Percentiles rank a stretch among this genome's conserved stretches.
Evolutionary conservation across 2,113 vertebrate species (phyloP).

Genomic region (Hucho hucho): DNA sequence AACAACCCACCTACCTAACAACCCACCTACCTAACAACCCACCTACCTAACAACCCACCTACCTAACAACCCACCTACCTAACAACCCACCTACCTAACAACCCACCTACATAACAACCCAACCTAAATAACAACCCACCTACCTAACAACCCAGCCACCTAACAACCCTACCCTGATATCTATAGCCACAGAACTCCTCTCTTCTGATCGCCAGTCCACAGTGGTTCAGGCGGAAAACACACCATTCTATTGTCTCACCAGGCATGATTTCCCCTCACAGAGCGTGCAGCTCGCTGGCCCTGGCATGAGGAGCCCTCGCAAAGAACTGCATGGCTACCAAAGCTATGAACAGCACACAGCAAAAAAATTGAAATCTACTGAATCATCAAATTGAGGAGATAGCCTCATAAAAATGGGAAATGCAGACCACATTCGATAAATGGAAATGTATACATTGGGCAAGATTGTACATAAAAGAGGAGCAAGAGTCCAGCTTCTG

Average conservation of each 20-base stretch:
- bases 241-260: constrained; percentile 60
- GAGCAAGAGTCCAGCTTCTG: constrained; percentile 52
- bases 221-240: constrained; percentile 62
- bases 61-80: too few relatives aligned
- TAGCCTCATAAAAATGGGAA: constrained; percentile 45
- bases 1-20: too few relatives aligned
- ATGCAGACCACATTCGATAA: constrained; percentile 45
- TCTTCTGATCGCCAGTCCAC: constrained; percentile 60
- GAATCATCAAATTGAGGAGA: constrained; percentile 68
- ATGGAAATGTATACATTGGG: constrained; percentile 32
- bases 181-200: constrained; percentile 54
- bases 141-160: too few relatives aligned
- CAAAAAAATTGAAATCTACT: constrained; percentile 54
- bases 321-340: constrained; percentile 89
- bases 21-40: too few relatives aligned
- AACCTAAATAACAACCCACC: too few relatives aligned
- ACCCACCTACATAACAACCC: too few relatives aligned
- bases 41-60: too few relatives aligned
- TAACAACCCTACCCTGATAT: constrained; percentile 40
- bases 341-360: constrained; percentile 70
- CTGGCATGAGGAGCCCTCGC: constrained; percentile 87
- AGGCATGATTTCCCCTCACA: constrained; percentile 71
- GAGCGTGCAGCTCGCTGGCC: constrained; percentile 74
- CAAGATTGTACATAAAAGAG: constrained; percentile 59
- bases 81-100: too few relatives aligned